These are phyloP conservation scores for Bubo bubo DNA, from an alignment of 2,113 vertebrate species.

Conservation along the genomic window DNA sequence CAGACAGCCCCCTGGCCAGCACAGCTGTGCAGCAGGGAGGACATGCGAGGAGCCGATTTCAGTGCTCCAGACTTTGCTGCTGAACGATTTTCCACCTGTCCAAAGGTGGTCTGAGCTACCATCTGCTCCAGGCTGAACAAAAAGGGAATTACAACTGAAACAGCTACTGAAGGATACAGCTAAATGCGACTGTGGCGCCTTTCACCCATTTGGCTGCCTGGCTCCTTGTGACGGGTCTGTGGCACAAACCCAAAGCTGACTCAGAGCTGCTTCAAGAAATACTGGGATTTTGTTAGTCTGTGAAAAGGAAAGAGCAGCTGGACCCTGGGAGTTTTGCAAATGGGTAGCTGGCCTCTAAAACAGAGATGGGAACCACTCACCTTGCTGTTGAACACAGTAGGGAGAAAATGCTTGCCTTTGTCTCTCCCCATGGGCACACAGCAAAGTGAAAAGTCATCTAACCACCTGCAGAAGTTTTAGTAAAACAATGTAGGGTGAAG, in stretches of 20 bases:
- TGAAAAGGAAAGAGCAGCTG: background rate
- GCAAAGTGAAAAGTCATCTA: background rate
- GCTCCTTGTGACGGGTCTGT: background rate
- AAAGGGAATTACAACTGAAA: background rate
- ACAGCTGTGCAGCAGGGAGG: background rate
- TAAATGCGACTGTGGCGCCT: background rate
- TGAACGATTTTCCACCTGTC: background rate
- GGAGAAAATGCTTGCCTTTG: background rate
- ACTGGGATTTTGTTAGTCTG: background rate
- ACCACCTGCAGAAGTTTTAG: background rate
- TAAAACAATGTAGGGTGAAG: background rate
- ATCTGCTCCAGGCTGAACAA: slow-evolving; percentile 4
- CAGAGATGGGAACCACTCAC: background rate
- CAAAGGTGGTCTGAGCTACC: background rate
- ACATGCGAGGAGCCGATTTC: background rate
- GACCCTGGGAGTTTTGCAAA: background rate
- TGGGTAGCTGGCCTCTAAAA: background rate
- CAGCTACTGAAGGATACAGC: background rate
- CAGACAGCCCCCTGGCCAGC: background rate
- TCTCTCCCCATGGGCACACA: accelerated
- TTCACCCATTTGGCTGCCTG: slow-evolving; percentile 28
- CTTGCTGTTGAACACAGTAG: background rate
- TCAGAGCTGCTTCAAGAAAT: background rate
- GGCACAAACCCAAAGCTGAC: slow-evolving; percentile 12
- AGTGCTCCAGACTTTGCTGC: background rate